Evolutionary conservation across 2,888 invertebrate species (phyloP).

Genomic region (Tenthredo livida): DNA sequence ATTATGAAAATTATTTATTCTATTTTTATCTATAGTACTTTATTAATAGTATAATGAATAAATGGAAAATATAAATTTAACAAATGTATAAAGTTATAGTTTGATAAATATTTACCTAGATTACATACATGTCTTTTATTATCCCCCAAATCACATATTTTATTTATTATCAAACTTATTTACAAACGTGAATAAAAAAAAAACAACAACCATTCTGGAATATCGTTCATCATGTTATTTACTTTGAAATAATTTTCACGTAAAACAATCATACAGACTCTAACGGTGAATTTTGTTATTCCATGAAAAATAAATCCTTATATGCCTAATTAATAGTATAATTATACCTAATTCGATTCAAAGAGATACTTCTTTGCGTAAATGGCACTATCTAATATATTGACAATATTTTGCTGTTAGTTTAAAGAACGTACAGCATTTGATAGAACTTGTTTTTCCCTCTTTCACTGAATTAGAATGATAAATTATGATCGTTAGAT

Average conservation of each 20-base stretch:
- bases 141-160: background rate
- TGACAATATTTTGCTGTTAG: constrained; percentile 11
- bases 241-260: background rate
- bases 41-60: too few species aligned
- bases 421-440: background rate
- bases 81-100: too few species aligned
- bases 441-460: background rate
- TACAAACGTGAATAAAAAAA: background rate
- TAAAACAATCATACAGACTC: background rate
- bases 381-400: constrained; percentile 42
- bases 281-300: background rate
- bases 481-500: background rate
- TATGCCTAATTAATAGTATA: background rate
- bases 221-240: background rate
- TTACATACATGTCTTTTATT: background rate
- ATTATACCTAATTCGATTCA: background rate
- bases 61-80: background rate
- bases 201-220: background rate
- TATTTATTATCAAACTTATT: background rate
- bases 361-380: background rate
- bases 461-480: background rate
- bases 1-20: background rate
- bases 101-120: background rate
- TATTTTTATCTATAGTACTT: background rate
- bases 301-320: background rate